Evolutionary conservation across 1,140 invertebrate species (phyloP), one percentile per base, ranked within the genome.

Genomic region (Platyscapa corneri): DNA sequence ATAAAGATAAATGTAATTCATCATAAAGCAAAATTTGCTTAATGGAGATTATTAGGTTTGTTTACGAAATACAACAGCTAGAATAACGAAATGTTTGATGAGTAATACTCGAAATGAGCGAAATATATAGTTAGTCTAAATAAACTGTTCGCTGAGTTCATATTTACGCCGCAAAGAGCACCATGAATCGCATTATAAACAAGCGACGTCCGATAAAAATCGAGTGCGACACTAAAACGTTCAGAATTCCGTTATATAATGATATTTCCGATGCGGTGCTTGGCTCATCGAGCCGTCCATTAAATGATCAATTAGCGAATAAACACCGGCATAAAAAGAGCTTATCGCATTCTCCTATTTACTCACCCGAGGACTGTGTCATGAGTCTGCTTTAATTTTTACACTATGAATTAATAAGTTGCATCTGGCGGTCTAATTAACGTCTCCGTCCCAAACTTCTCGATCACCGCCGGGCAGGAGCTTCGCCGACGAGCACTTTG

Each of bases 321-420:
- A 70, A 70, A 70, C 16, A 46, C 6, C n/a, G 20, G 32, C 34
- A 10, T 39, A 67, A 49, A 83, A 39, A 60, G 46, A 14, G 65
- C 65, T 72, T 72, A 72, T n/a, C 79, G 64, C 16, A 3, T n/a
- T 34, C n/a, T 53, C 65, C 8, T 30, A 46, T 30, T 30, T 49
- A 46, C 16, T 75, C 39, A n/a, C n/a, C 23, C 18, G 34, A 53
- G 7, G 18, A 34, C 16, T 60, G 16, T 42, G 8, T 37, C 32
- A n/a, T n/a, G 27, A 6, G 37, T n/a, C 30, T 30, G 65, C 49
- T 64, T 84, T 27, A 76, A 85, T 85, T 85, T 85, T 81, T 53
- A 10, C 70, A 6, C 67, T 70, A 86, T 86, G 85, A 86, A 86
- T 86, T 79, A 83, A 80, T 86, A 86, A 86, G 65, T 64, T 64